Conservation (phyloP, 2,113 vertebrate genomes). For the Gobio gobio region DNA sequence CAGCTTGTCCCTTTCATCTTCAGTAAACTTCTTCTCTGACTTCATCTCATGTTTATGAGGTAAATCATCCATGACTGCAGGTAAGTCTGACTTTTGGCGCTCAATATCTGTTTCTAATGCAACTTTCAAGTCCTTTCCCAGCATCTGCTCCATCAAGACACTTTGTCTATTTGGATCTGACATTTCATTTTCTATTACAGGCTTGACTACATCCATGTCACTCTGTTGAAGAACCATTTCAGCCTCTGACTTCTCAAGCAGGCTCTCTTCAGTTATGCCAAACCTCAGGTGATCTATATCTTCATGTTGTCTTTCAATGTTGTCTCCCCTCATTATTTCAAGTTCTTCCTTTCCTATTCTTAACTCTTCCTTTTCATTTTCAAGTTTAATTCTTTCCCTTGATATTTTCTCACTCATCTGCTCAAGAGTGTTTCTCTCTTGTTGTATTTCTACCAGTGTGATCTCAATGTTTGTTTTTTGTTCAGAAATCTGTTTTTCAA, state of each 20-base stretch:
- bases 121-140: neutral
- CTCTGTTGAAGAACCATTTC: neutral
- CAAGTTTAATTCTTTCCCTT: neutral
- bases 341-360: neutral
- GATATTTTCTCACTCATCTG: conserved; percentile 3
- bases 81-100: neutral
- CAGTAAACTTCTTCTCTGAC: neutral
- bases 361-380: conserved; percentile 7
- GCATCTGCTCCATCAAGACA: neutral
- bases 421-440: conserved; percentile 8
- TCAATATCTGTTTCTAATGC: neutral
- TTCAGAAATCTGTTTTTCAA: neutral
- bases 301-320: conserved; percentile 8
- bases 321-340: neutral
- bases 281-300: neutral
- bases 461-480: conserved; percentile 20
- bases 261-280: neutral
- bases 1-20: conserved; percentile 8
- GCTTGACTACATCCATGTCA: neutral
- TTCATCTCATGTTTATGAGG: neutral
- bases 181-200: neutral
- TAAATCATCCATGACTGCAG: too few relatives aligned
- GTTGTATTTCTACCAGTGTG: conserved; percentile 46
- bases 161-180: neutral
- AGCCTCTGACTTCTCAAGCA: conserved; percentile 8